Base-by-base conservation (phyloP, 2,797 vertebrate genomes). In the Gymnopithys bicolor region DNA sequence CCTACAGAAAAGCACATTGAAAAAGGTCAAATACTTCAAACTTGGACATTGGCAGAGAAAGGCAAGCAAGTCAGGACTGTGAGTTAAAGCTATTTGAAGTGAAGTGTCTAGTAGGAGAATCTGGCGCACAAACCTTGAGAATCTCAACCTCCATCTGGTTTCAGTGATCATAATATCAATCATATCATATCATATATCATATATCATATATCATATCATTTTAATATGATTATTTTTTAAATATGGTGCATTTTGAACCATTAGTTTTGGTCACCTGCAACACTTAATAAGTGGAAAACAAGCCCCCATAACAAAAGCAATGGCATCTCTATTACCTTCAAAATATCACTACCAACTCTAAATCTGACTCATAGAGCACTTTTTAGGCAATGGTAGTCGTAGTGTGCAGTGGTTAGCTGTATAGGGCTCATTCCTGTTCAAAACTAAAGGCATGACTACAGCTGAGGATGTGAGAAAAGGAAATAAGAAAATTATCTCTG, bases 401-500 rank as follows among this genome's bases (percentile, higher is more conserved):
- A 69, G 35, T 63, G 24, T 67, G 46, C 45, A 73, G 52, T 41
- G 32, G 15, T 90, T 88, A 60, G 37, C 18, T 86, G 53, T 71
- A 23, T 13, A 74, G 25, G 19, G 35, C 55, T 78, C 73, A 58
- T 70, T 86, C 35, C 64, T 85, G 7, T 23, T 80, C 45, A 76
- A 80, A 87, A 63, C 52, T 78, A 49, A 19, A 63, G 10, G 32
- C 28, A 4, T 66, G 53, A 48, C 37, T 71, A 35, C 25, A 87
- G 55, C 66, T 93, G 62, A 94, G 80, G 45, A 82, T 71, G 62
- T 82, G 60, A 83, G 51, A 71, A 66, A 94, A 93, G 41, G 70
- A 94, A 90, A 39, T 84, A 86, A 84, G 63, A 66, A 91, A 55
- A 67, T 74, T 49, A 56, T 64, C 46, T 83, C 66, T 63, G 88